Conservation (phyloP, 23 tunicate species). For the Trididemnum miniatum region DNA sequence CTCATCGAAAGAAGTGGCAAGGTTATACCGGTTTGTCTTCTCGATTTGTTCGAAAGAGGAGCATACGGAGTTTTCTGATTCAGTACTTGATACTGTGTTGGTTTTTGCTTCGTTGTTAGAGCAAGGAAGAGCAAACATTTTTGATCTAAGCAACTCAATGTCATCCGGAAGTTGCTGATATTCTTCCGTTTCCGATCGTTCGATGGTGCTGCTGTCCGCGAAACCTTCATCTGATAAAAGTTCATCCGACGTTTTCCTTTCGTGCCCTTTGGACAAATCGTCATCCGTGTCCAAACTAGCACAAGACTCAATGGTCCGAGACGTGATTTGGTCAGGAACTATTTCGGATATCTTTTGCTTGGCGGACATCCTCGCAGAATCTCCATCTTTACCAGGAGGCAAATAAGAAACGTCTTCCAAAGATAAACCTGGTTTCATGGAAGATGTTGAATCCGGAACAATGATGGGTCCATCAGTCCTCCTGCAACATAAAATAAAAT, state of each 20-base stretch:
- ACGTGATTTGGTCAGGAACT: neutral
- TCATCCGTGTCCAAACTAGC: neutral
- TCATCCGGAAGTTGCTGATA: slow-evolving; percentile 16
- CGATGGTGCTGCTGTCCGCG: slow-evolving; percentile 76
- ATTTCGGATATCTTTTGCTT: neutral
- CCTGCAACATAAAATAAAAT: no score
- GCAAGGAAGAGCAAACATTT: slow-evolving; percentile 7
- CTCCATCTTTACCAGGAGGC: slow-evolving; percentile 43
- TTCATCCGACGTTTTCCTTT: slow-evolving; percentile 27
- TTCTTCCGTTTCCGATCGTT: slow-evolving; percentile 46
- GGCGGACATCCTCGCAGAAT: neutral
- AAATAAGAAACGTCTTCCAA: slow-evolving; percentile 47
- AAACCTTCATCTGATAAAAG: slow-evolving; percentile 70
- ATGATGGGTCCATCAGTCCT: neutral
- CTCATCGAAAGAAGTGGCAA: no score
- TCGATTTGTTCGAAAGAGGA: neutral
- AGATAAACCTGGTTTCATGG: slow-evolving; percentile 6
- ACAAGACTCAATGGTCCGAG: neutral
- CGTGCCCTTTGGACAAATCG: neutral
- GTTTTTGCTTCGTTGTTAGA: neutral
- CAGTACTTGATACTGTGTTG: neutral
- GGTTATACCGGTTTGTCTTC: neutral
- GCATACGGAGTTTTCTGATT: neutral
- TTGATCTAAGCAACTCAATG: neutral
- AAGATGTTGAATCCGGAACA: neutral